Evolutionary conservation across 2,113 vertebrate genomes (phyloP), one percentile per base, ranked within the genome.

Genomic region (Pygoscelis antarcticus): DNA sequence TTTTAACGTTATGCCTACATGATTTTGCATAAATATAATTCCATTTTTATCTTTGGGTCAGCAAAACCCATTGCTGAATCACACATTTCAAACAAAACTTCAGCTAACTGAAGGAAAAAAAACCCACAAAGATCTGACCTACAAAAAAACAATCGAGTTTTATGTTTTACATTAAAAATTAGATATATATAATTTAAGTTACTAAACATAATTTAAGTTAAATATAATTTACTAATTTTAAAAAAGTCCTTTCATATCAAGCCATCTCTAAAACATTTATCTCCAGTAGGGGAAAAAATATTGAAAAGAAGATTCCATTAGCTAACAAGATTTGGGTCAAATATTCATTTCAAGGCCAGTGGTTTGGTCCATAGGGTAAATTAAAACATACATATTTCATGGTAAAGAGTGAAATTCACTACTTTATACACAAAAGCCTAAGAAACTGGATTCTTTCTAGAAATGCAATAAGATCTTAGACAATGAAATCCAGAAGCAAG

Each of bases 11-110:
- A 83, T 47, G 60, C 7, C 20, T 38, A 40, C 29, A 32, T 34
- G 14, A 51, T 93, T 94, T 94, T 94, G 65, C 55, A 93, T 92
- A 87, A 95, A 83, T 83, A 61, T 17, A 58, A 70, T 84, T 69
- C 49, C 22, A 2, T 26, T 89, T 94, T 89, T 75, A 51, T 68
- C 13, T 74, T 81, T 34, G 52, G 69, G 40, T 78, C 81, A 88
- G 80, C 86, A 90, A 83, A 93, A 46, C 17, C 7, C 6, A 0
- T 65, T 77, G 64, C 83, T 94, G 91, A 96, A 86, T 95, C 83
- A 89, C 14, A 21, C 54, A 51, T 88, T 97, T 76, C 38, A 93
- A 93, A 75, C 2, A 52, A 55, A 62, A 51, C 25, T 78, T 85
- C 19, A 36, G 10, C 22, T 44, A 47, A 19, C 22, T 29, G 9